phyloP scores from a whole-genome alignment of 1,140 invertebrate genomes.

The Harlomillsia oculata region DNA sequence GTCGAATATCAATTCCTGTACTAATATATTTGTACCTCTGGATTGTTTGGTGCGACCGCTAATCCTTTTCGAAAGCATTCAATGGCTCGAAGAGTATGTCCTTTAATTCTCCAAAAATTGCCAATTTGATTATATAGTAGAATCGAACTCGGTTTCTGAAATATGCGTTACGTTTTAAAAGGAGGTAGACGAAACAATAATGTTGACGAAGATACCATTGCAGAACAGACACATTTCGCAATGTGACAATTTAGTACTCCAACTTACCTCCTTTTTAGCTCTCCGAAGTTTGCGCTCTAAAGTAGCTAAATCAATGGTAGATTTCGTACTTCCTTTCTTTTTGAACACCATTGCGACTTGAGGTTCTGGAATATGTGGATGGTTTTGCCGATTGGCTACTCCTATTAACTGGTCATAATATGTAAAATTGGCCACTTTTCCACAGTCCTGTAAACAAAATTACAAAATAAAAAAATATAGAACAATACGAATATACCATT shows the following conservation, averaged over 20 bases:
- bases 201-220: not conserved
- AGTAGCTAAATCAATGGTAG: conserved; percentile 65
- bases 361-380: conserved; percentile 56
- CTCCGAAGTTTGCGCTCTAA: conserved; percentile 66
- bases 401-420: conserved; percentile 78
- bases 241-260: not conserved
- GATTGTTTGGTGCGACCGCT: conserved; percentile 72
- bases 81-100: conserved; percentile 69
- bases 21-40: conserved; percentile 53
- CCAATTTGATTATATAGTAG: conserved; percentile 80
- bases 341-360: conserved; percentile 64
- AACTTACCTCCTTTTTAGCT: conserved; percentile 59
- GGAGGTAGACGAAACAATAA: not conserved
- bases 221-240: not conserved
- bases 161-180: not conserved
- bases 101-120: conserved; percentile 72
- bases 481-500: too few relatives aligned
- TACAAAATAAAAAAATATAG: too few relatives aligned
- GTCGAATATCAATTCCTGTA: not conserved
- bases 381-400: conserved; percentile 60
- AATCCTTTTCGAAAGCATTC: conserved; percentile 77
- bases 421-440: conserved; percentile 60
- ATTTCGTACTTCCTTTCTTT: conserved; percentile 55
- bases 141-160: conserved; percentile 70
- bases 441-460: too few relatives aligned